Percentiles rank a stretch among this genome's conserved stretches.
Conservation (phyloP, 2,113 vertebrate species). For the Emydocephalus ijimae region DNA sequence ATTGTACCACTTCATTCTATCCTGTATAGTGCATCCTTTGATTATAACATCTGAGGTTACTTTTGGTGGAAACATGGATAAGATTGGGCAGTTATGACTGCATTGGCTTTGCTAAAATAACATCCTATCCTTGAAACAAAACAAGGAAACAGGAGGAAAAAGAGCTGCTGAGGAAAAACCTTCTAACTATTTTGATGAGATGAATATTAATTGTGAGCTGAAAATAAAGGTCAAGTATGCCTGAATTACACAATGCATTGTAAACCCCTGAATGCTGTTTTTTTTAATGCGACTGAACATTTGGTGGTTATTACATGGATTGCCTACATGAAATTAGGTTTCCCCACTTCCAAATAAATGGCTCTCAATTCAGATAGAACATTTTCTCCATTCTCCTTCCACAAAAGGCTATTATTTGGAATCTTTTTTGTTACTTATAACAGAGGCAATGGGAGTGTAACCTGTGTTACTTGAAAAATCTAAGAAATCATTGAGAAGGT, state of each 20-base stretch:
- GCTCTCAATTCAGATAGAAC: background rate
- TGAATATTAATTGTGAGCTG: background rate
- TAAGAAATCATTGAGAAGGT: slow-evolving; percentile 36
- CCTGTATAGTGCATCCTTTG: background rate
- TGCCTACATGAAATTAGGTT: slow-evolving; percentile 5
- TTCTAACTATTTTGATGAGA: background rate
- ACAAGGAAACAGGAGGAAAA: background rate
- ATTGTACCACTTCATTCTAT: background rate
- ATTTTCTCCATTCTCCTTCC: background rate
- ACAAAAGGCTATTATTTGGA: slow-evolving; percentile 20
- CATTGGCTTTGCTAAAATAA: background rate
- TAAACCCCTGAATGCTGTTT: background rate
- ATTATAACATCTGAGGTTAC: background rate
- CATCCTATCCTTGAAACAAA: background rate
- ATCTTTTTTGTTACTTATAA: slow-evolving; percentile 17
- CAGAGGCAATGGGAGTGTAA: background rate
- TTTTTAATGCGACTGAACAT: slow-evolving; percentile 1
- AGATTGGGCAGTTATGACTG: background rate
- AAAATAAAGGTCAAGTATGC: background rate
- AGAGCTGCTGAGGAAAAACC: background rate
- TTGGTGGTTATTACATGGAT: slow-evolving; percentile 3
- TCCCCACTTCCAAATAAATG: slow-evolving; percentile 2
- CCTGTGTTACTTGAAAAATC: background rate
- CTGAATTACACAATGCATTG: background rate
- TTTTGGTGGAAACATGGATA: background rate